These are phyloP conservation scores for Scartelaos histophorus DNA, from an alignment of 2,113 vertebrate genomes.

Conservation along the genomic window DNA sequence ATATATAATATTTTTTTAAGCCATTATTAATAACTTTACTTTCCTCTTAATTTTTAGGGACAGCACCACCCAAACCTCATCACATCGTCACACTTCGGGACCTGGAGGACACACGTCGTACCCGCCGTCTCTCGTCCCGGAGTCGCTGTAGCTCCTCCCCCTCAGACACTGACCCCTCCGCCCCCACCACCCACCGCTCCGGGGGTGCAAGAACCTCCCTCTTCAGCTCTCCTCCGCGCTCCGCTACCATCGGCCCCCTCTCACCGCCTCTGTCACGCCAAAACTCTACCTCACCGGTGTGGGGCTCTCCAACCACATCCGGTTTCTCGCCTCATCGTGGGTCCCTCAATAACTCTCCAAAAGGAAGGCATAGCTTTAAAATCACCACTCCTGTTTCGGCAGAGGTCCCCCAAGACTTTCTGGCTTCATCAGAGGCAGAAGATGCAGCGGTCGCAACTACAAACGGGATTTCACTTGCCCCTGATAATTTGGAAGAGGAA, in stretches of 20 bases:
- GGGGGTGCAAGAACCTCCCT: conserved; percentile 59
- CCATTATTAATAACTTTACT: no score
- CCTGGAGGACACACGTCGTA: conserved; percentile 80
- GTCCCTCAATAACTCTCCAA: conserved; percentile 54
- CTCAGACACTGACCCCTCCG: conserved; percentile 58
- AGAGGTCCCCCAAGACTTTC: conserved; percentile 74
- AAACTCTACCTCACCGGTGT: conserved; percentile 58
- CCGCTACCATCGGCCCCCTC: conserved; percentile 41
- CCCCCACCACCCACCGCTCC: conserved; percentile 74
- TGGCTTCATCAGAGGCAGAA: conserved; percentile 71
- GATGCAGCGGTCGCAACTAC: conserved; percentile 66
- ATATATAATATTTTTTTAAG: no score
- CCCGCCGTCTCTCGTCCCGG: conserved; percentile 75
- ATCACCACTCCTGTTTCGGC: conserved; percentile 67
- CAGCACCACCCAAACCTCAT: conserved; percentile 72
- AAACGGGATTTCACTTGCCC: conserved; percentile 62
- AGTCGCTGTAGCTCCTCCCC: conserved; percentile 77
- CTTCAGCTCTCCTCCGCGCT: conserved; percentile 66
- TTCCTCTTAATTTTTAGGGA: conserved; percentile 19
- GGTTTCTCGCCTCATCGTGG: conserved; percentile 70
- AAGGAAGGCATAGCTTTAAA: conserved; percentile 62
- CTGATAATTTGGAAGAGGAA: conserved; percentile 67
- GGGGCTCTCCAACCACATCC: conserved; percentile 73
- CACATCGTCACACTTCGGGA: conserved; percentile 86
- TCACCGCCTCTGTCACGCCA: conserved; percentile 68